Evolutionary conservation across 2,888 invertebrate species (phyloP), one percentile per base, ranked within the genome.

Genomic region (Syrphus vitripennis): DNA sequence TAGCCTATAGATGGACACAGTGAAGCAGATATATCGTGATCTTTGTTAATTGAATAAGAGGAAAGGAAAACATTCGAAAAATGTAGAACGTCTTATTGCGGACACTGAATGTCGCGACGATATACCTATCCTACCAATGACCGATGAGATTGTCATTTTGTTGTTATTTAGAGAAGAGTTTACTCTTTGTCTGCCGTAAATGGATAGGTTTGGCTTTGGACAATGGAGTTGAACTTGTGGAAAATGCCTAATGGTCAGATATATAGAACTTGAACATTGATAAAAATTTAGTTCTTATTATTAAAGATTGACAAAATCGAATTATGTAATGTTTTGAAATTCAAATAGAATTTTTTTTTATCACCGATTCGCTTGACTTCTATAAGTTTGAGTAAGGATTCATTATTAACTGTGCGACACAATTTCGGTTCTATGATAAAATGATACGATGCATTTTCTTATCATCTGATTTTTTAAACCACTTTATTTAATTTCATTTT

Each of bases 11-110:
- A 42, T 71, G 70, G 48, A 74, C 79, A 34, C 42, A 70, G 48
- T 72, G 40, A 4, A 77, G 57, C 14, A 1, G 7, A 0, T 14
- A 77, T 81, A 86, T 78, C 74, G 63, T 72, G 82, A 86, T 63
- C 59, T 61, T 57, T 70, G 82, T 86, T 86, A 86, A 86, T 86
- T 82, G 86, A 86, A 86, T 78, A 82, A 86, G 82, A 70, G 77
- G 81, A n/a, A 82, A 86, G 57, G 77, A 72, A 78, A 78, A 53
- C 77, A 82, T 86, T 86, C 57, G 72, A 69, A 82, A 82, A 74
- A 86, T 86, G 77, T 77, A 59, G 77, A 69, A 74, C 82, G 71
- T 86, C 81, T 86, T 86, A 74, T 53, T 70, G 74, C 50, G 50
- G 50, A 67, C 34, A 34, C 19, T 12, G 75, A 50, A 76, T 72